Evolutionary conservation across 2,797 vertebrate species (phyloP), one percentile per base, ranked within the genome.

Genomic region (Esox masquinongy): DNA sequence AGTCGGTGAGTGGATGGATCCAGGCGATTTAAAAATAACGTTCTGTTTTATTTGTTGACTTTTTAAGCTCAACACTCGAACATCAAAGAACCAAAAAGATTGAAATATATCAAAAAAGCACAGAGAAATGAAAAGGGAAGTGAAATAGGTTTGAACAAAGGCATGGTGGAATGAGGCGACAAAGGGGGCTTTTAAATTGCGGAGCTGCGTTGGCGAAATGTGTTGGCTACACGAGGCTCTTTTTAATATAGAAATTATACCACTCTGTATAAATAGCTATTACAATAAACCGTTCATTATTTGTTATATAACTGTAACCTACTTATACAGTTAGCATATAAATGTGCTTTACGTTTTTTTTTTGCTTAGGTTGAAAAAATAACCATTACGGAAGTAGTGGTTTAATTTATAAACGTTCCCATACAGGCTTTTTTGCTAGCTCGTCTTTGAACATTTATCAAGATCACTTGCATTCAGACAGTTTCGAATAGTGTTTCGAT

Each of bases 1-100:
- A 97, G 97, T 98, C 93, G 97, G 97, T 98, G 94, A 97, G 97
- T 97, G 83, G 86, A 70, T 71, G 76, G 64, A 53, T 15, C 67
- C 22, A 50, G 71, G 36, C 29, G 51, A 78, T 50, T 49, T 80
- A 76, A 82, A 88, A 76, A 70, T 63, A 36, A 51, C 31, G 59
- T 53, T 43, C 51, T 74, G 77, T 68, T 74, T 74, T 50, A 39
- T 68, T 31, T 34, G 5, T 51, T 22, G 56, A 67, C 19, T 69
- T 51, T 51, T 29, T 26, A 29, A 9, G 50, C 3, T 34, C 17
- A 31, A 34, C 16, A 19, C 43, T 51, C 16, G 43, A 2, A 31
- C 26, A 19, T 16, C 1, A 53, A 71, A 51, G 24, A 51, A 31
- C 24, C 39, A 49, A 22, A 31, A 8, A 0, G 14, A 3, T 26